Evolutionary conservation across 2,888 invertebrate species (phyloP).

Genomic region (Stenurella melanura): DNA sequence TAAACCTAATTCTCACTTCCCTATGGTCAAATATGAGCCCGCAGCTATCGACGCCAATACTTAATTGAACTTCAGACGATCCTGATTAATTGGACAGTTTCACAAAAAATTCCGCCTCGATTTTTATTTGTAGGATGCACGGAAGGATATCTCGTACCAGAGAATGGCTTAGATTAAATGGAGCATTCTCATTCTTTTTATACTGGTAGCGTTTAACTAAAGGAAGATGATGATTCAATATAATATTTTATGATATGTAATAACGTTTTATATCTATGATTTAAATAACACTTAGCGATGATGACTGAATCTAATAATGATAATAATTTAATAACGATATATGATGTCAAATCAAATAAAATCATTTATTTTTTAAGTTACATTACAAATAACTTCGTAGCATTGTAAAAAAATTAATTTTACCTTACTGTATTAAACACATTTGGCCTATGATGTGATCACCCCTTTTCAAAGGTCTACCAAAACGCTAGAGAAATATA

Average conservation of each 20-base stretch:
- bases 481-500: too few relatives aligned
- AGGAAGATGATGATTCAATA: neutral
- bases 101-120: neutral
- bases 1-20: neutral
- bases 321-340: too few relatives aligned
- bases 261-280: neutral
- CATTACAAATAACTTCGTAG: too few relatives aligned
- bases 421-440: too few relatives aligned
- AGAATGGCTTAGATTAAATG: neutral
- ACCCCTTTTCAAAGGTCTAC: too few relatives aligned
- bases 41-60: neutral
- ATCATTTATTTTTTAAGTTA: too few relatives aligned
- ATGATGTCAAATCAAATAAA: too few relatives aligned
- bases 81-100: neutral
- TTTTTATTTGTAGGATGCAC: neutral
- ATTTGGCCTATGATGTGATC: too few relatives aligned
- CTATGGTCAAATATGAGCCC: neutral
- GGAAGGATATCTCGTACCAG: neutral
- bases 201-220: neutral
- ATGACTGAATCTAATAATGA: too few relatives aligned
- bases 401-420: too few relatives aligned
- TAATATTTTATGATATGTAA: neutral
- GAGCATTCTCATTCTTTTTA: neutral
- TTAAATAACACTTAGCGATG: too few relatives aligned
- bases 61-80: conserved; percentile 7